Evolutionary conservation across 1,140 invertebrate genomes (phyloP), one percentile per base, ranked within the genome.

Genomic region (Drosophila watanabei): DNA sequence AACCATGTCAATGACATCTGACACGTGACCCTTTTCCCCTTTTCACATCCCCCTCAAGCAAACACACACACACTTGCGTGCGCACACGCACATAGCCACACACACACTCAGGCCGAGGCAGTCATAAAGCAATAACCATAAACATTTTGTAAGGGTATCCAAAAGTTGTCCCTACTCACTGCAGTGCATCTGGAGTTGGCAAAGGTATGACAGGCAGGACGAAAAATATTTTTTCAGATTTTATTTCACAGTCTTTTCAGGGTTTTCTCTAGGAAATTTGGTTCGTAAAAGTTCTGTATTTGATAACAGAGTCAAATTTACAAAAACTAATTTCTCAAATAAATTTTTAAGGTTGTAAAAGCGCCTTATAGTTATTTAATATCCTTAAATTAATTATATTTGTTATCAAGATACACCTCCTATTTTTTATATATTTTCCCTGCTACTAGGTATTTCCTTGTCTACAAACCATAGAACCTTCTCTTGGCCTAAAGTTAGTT

Each of bases 1-100:
- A 90, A 90, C 79, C 87, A 82, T 90, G 86, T 90, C 86, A 90
- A 90, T 91, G 86, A 91, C 86, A 91, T 90, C 83, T 91, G 87
- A 90, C 86, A 86, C 86, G 87, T 90, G 86, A 90, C 87, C 86
- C 86, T 86, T 91, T 90, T 91, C 56, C 43, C 68, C 68, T 63
- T 59, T 77, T 79, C 76, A 71, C 70, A 73, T 43, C 18, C 46
- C 28, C 59, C 51, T 56, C 51, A 60, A 60, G 73, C 45, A 61
- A 58, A 63, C 48, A 61, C 64, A 75, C 45, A 63, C 48, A 59
- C 52, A 69, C 11, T 35, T 33, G 30, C 71, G 18, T 51, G 24
- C 28, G 30, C 43, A 68, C 33, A 54, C 45, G 32, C 18, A 28
- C 20, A 58, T 28, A 37, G 30, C n/a, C 24, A 30, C 43, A 48